phyloP scores from a whole-genome alignment of 2,113 vertebrate genomes.

The Ailurus styani region DNA sequence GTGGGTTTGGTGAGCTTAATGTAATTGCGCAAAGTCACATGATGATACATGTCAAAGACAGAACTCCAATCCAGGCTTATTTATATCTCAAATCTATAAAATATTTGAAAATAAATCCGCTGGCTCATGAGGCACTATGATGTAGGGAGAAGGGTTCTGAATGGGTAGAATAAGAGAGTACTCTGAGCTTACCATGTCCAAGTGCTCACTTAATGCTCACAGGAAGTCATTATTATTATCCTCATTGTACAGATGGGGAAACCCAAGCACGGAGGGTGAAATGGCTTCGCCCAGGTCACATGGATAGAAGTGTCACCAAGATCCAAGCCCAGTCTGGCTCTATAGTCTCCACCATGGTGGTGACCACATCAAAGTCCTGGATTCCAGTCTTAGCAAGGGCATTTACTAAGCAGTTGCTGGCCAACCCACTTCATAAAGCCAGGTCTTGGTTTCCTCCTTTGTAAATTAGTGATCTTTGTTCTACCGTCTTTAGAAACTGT shows the following conservation, averaged over 20 bases:
- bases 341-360: rapidly evolving
- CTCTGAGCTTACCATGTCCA: too few relatives aligned
- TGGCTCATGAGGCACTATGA: neutral
- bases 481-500: neutral
- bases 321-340: rapidly evolving
- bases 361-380: neutral
- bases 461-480: neutral
- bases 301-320: neutral
- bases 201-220: rapidly evolving
- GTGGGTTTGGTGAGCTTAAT: rapidly evolving
- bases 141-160: neutral
- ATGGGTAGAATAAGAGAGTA: rapidly evolving
- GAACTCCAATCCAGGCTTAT: neutral
- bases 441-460: neutral
- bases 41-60: neutral
- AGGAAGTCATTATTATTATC: too few relatives aligned
- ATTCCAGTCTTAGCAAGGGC: neutral
- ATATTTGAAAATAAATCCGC: neutral
- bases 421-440: neutral
- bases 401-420: neutral
- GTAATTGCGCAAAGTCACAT: neutral
- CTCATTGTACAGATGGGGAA: neutral
- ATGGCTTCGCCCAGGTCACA: neutral
- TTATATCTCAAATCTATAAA: neutral
- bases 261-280: neutral